These are phyloP conservation scores for Acestrorhynchus altus DNA, from an alignment of 2,797 vertebrate species.

Conservation along the genomic window DNA sequence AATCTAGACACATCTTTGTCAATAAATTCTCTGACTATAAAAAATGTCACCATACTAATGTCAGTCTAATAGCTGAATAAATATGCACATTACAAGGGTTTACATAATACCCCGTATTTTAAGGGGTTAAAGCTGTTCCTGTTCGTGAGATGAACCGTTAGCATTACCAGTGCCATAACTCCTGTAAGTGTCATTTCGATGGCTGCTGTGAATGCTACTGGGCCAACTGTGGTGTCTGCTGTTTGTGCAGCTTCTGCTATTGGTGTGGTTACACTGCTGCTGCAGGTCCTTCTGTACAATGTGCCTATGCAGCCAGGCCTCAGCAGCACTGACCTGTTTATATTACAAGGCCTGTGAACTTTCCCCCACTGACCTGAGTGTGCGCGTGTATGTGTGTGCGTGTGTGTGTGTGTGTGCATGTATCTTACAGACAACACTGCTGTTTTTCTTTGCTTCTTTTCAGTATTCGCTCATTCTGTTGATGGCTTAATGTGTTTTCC, in stretches of 20 bases:
- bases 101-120: too few relatives aligned
- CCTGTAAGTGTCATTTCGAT: neutral
- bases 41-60: too few relatives aligned
- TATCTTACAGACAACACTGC: slow-evolving; percentile 4
- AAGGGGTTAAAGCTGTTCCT: too few relatives aligned
- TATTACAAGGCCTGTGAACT: neutral
- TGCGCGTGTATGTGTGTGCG: slow-evolving; percentile 2
- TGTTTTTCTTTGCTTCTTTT: slow-evolving; percentile 34
- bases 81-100: too few relatives aligned
- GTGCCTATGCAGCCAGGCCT: neutral
- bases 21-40: too few relatives aligned
- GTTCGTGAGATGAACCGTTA: neutral
- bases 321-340: slow-evolving; percentile 4
- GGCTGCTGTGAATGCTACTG: neutral
- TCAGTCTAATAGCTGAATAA: too few relatives aligned
- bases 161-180: neutral
- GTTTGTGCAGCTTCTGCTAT: neutral
- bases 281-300: neutral
- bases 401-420: neutral
- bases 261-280: neutral
- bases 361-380: neutral
- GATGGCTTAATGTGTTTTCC: slow-evolving; percentile 43
- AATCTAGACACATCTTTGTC: too few relatives aligned
- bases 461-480: slow-evolving; percentile 34
- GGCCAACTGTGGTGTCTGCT: neutral